Evolutionary conservation across 2,113 vertebrate genomes (phyloP).

Genomic region (Numida meleagris): DNA sequence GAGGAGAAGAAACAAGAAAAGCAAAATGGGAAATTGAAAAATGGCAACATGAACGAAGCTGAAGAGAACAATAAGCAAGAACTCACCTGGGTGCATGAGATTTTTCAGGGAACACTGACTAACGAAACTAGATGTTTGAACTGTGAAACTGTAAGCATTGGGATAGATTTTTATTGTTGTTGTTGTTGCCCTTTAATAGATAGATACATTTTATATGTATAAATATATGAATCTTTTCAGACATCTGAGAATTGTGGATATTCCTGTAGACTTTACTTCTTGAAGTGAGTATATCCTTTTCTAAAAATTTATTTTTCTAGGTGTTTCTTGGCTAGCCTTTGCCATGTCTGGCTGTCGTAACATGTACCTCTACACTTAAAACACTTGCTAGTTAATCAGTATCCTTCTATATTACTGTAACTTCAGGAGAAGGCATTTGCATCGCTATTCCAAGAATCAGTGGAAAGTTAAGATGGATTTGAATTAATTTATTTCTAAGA

Average conservation of each 20-base stretch:
- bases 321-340: constrained; percentile 17
- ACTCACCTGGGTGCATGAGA: constrained; percentile 97
- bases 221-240: constrained; percentile 58
- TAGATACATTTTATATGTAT: constrained; percentile 29
- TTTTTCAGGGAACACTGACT: constrained; percentile 98
- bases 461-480: neutral
- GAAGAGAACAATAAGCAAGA: constrained; percentile 90
- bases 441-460: neutral
- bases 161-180: neutral
- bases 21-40: constrained; percentile 94
- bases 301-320: constrained; percentile 44
- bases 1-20: constrained; percentile 98
- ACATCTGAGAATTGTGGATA: constrained; percentile 62
- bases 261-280: constrained; percentile 66
- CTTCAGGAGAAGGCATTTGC: neutral
- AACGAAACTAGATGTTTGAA: constrained; percentile 99
- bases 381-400: neutral
- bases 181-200: constrained; percentile 25
- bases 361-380: neutral
- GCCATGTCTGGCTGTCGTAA: constrained; percentile 35
- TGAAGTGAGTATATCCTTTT: constrained; percentile 65
- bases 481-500: neutral
- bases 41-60: constrained; percentile 86
- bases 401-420: neutral
- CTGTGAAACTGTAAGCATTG: constrained; percentile 92